A percentile compares a stretch with the other conserved stretches of the same genome.
These are phyloP conservation scores for Lepisosteus oculatus DNA, from an alignment of 2,113 vertebrate species.

Conservation along the genomic window DNA sequence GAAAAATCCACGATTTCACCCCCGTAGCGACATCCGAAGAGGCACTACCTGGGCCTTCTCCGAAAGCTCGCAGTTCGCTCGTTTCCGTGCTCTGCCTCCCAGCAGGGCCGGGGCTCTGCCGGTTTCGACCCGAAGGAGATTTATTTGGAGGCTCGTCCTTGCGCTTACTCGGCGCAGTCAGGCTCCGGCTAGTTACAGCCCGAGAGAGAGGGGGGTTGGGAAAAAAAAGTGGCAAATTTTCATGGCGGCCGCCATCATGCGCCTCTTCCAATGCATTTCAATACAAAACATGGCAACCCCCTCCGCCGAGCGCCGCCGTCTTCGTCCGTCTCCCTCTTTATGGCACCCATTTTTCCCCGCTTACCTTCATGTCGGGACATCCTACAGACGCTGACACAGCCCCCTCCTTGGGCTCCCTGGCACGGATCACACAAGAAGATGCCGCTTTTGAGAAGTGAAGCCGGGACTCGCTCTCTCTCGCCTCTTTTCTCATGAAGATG, in stretches of 20 bases:
- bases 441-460: slow-evolving; percentile 52
- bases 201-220: not conserved
- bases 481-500: slow-evolving; percentile 66
- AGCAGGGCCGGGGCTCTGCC: slow-evolving; percentile 14
- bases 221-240: slow-evolving; percentile 6
- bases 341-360: slow-evolving; percentile 40
- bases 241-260: slow-evolving; percentile 33
- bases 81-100: slow-evolving; percentile 6
- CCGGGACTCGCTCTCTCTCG: slow-evolving; percentile 65
- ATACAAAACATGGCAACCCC: slow-evolving; percentile 38
- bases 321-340: slow-evolving; percentile 33
- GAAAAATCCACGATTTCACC: not conserved
- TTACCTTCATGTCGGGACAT: slow-evolving; percentile 91
- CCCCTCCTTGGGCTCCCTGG: slow-evolving; percentile 62
- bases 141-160: not conserved
- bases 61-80: not conserved
- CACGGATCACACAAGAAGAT: slow-evolving; percentile 39
- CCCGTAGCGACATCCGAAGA: too few species aligned
- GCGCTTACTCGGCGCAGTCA: slow-evolving; percentile 1
- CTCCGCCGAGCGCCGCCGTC: slow-evolving; percentile 32
- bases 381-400: slow-evolving; percentile 65
- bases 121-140: not conserved
- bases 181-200: not conserved
- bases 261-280: slow-evolving; percentile 39
- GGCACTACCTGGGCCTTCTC: not conserved